Evolutionary conservation across 2,797 vertebrate genomes (phyloP).

Genomic region (Falco biarmicus): DNA sequence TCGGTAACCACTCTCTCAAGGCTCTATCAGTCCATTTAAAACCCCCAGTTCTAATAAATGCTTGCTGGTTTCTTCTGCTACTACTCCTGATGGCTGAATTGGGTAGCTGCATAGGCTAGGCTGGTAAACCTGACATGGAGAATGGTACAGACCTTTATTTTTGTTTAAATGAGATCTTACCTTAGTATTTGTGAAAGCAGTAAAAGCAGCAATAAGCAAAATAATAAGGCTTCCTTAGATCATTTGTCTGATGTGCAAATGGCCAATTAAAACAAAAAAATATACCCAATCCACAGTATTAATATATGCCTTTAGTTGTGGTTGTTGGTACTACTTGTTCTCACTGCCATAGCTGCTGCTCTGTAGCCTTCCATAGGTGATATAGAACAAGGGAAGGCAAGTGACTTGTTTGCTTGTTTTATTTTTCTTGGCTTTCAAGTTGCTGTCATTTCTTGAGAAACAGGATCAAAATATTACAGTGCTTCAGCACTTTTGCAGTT

Average conservation of each 20-base stretch:
- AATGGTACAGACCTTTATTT: neutral
- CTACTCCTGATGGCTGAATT: rapidly evolving
- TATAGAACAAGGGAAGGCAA: neutral
- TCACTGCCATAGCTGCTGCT: neutral
- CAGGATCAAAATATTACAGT: neutral
- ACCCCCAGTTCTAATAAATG: neutral
- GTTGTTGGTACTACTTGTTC: neutral
- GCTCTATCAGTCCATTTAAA: neutral
- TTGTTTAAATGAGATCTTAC: neutral
- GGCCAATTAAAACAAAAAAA: neutral
- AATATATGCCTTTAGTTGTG: neutral
- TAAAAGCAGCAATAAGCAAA: neutral
- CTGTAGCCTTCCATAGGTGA: neutral
- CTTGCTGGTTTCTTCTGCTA: neutral
- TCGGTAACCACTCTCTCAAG: rapidly evolving
- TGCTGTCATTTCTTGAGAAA: neutral
- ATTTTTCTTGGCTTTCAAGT: neutral
- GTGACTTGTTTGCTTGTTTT: neutral
- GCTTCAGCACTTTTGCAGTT: neutral
- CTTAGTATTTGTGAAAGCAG: neutral
- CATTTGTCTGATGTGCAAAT: neutral
- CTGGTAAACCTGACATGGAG: neutral
- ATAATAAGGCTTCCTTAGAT: neutral
- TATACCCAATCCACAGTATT: neutral
- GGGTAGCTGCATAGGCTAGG: neutral